Evolutionary conservation across 2,888 invertebrate species (phyloP).

Genomic region (Dascillus cervinus): DNA sequence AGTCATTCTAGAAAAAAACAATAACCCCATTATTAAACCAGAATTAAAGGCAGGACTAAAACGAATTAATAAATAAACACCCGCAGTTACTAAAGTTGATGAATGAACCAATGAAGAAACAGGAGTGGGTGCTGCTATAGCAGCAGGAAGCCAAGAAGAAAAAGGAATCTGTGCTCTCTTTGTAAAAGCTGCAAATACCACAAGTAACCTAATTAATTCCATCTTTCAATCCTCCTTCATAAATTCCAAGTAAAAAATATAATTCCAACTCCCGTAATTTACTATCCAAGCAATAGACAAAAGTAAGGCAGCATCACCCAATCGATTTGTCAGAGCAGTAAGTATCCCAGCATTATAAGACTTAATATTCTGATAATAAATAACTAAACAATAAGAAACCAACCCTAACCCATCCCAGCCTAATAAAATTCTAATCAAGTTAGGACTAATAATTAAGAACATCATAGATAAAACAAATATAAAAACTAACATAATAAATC

Average conservation of each 20-base stretch:
- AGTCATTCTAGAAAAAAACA: conserved; percentile 48
- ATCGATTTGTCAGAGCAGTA: conserved; percentile 64
- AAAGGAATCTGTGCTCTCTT: conserved; percentile 79
- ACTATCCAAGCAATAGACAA: conserved; percentile 38
- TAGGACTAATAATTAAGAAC: conserved; percentile 60
- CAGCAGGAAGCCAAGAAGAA: conserved; percentile 66
- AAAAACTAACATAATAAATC: conserved; percentile 58
- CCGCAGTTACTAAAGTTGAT: conserved; percentile 71
- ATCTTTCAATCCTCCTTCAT: conserved; percentile 43
- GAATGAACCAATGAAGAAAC: conserved; percentile 66
- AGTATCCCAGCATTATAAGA: conserved; percentile 65
- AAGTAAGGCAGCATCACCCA: conserved; percentile 64
- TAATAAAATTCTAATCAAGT: conserved; percentile 62
- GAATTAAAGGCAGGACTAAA: conserved; percentile 49
- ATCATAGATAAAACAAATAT: conserved; percentile 62
- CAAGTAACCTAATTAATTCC: too few relatives aligned
- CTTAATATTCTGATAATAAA: conserved; percentile 63
- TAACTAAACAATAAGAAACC: conserved; percentile 64
- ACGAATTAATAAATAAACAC: conserved; percentile 66
- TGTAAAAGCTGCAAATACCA: conserved; percentile 56
- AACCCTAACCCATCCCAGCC: conserved; percentile 63
- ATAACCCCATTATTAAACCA: conserved; percentile 44
- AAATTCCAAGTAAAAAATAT: conserved; percentile 38
- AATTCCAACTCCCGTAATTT: conserved; percentile 35
- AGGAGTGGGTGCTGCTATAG: conserved; percentile 71